These are phyloP conservation scores for Neoarius graeffei DNA, from an alignment of 2,113 vertebrate genomes.

Conservation along the genomic window DNA sequence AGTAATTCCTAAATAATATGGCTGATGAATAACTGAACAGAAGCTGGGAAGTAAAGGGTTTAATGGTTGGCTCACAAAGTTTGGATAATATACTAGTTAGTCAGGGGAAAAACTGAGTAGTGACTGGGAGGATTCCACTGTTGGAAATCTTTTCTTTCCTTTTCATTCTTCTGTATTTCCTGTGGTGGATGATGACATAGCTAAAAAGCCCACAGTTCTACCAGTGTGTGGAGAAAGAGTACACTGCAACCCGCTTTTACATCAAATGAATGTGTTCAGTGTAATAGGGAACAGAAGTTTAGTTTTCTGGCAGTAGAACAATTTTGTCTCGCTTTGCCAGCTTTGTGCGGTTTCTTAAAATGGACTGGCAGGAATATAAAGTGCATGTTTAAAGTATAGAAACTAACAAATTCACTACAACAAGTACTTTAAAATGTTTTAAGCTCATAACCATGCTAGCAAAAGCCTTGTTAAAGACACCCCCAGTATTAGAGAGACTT, in stretches of 20 bases:
- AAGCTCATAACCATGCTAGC: not conserved
- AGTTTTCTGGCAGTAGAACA: not conserved
- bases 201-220: conserved; percentile 7
- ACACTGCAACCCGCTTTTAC: not conserved
- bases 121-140: no score
- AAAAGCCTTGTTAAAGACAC: not conserved
- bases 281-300: conserved; percentile 2
- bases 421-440: not conserved
- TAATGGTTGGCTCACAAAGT: not conserved
- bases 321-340: not conserved
- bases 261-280: not conserved
- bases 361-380: not conserved
- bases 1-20: not conserved
- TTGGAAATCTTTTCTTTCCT: not conserved
- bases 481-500: no score
- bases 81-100: not conserved
- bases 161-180: not conserved
- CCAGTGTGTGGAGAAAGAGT: not conserved
- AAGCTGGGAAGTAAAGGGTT: not conserved
- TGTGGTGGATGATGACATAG: conserved; percentile 36
- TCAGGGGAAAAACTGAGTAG: conserved; percentile 1
- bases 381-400: not conserved
- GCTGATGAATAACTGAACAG: not conserved
- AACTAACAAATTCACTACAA: not conserved
- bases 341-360: not conserved